Percentiles rank a stretch among this genome's conserved stretches.
phyloP scores from a whole-genome alignment of 2,797 vertebrate species.

The Ctenopoma kingsleyae region DNA sequence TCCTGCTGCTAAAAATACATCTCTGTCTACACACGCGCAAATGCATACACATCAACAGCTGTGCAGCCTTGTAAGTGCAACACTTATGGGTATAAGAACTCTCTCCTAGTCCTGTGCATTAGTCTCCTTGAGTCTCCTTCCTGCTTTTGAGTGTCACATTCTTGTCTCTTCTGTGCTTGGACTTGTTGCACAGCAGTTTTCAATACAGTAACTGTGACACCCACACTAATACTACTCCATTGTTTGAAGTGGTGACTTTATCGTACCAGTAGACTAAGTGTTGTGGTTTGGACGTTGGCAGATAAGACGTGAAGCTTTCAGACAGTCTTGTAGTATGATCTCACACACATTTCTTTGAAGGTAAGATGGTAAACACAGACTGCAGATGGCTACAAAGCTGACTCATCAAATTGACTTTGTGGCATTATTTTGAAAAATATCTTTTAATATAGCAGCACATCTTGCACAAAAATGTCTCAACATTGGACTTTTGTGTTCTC shows the following conservation, averaged over 20 bases:
- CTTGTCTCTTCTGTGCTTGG: slow-evolving; percentile 2
- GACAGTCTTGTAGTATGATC: not conserved
- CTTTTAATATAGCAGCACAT: not conserved
- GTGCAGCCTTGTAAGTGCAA: not conserved
- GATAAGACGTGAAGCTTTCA: slow-evolving; percentile 7
- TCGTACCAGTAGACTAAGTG: slow-evolving; percentile 8
- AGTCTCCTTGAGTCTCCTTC: slow-evolving; percentile 13
- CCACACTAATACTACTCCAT: not conserved
- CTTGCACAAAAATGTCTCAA: not conserved
- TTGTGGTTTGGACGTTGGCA: slow-evolving; percentile 18
- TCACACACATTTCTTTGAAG: not conserved
- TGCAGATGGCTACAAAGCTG: not conserved
- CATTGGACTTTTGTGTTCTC: too few relatives aligned
- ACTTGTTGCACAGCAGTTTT: not conserved
- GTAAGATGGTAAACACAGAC: not conserved
- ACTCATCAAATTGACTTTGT: not conserved
- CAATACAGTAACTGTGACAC: not conserved
- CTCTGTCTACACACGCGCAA: not conserved
- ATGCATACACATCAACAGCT: not conserved
- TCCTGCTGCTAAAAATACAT: slow-evolving; percentile 68
- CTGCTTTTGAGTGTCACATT: slow-evolving; percentile 33
- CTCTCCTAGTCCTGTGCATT: not conserved
- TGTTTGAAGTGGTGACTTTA: slow-evolving; percentile 17
- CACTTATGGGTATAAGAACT: not conserved
- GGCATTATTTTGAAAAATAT: not conserved